Evolutionary conservation across 1,140 invertebrate genomes (phyloP).

Genomic region (Oedothorax gibbosus): DNA sequence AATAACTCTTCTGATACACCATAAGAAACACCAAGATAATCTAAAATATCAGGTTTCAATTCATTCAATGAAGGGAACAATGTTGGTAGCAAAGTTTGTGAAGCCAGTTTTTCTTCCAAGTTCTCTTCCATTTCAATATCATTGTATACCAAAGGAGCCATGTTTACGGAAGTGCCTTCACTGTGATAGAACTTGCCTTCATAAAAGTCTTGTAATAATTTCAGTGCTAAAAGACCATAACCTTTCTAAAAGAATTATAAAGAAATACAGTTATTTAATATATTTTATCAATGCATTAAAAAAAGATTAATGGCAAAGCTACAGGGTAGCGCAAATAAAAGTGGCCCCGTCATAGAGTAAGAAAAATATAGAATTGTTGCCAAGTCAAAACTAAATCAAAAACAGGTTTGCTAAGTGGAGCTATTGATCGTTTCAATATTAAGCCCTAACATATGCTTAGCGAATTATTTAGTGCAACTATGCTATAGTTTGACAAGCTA

Average conservation of each 20-base stretch:
- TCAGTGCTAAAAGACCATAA: slow-evolving; percentile 88
- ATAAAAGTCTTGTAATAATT: slow-evolving; percentile 90
- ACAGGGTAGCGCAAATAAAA: too few relatives aligned
- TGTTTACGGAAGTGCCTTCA: slow-evolving; percentile 65
- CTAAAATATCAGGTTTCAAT: slow-evolving; percentile 84
- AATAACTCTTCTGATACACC: slow-evolving; percentile 86
- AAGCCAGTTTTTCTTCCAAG: slow-evolving; percentile 66
- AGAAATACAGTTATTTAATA: neutral
- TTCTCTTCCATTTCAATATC: slow-evolving; percentile 65
- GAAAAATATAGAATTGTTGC: too few relatives aligned
- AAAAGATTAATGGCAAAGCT: too few relatives aligned
- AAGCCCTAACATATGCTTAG: too few relatives aligned
- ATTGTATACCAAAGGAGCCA: slow-evolving; percentile 78
- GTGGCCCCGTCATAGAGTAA: too few relatives aligned
- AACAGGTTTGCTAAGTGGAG: too few relatives aligned
- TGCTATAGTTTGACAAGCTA: too few relatives aligned
- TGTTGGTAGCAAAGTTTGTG: slow-evolving; percentile 71
- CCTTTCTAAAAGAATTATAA: slow-evolving; percentile 73
- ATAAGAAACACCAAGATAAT: slow-evolving; percentile 96
- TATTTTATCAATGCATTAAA: too few relatives aligned
- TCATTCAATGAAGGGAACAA: slow-evolving; percentile 76
- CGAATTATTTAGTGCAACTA: too few relatives aligned
- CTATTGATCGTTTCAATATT: too few relatives aligned
- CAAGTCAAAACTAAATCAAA: too few relatives aligned
- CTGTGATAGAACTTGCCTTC: slow-evolving; percentile 70